phyloP scores from a whole-genome alignment of 2,113 vertebrate species.

The Columba janthina region DNA sequence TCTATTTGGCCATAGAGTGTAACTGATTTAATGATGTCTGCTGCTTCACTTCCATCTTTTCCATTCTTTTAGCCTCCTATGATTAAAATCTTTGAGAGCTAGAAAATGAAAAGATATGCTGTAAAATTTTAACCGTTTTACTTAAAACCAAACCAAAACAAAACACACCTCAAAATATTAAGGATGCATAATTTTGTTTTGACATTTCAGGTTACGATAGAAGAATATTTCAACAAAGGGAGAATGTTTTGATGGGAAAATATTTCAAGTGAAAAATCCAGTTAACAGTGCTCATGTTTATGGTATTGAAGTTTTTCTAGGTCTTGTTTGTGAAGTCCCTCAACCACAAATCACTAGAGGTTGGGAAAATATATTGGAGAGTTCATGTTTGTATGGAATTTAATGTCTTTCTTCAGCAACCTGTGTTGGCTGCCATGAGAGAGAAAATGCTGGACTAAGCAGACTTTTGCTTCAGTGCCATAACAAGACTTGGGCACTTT shows the following conservation, averaged over 20 bases:
- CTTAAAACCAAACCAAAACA: too few relatives aligned
- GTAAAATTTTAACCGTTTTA: background rate
- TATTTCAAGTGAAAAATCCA: background rate
- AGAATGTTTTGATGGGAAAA: background rate
- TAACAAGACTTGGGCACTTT: background rate
- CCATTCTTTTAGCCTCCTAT: background rate
- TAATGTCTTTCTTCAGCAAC: background rate
- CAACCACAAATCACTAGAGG: background rate
- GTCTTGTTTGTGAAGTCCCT: background rate
- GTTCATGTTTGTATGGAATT: background rate
- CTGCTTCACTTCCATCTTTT: background rate
- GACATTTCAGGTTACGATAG: background rate
- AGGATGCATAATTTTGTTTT: background rate
- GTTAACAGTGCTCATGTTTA: background rate
- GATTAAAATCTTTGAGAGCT: background rate
- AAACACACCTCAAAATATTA: background rate
- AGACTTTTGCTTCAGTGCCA: background rate
- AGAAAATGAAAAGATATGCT: background rate
- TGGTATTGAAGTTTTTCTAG: background rate
- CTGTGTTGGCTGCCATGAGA: background rate
- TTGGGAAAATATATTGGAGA: background rate
- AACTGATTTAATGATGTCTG: background rate
- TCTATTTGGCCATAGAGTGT: background rate
- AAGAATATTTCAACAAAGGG: background rate
- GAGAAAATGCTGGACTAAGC: background rate